These are phyloP conservation scores for Leptinotarsa rubiginosa DNA, from an alignment of 2,888 invertebrate genomes.

Conservation along the genomic window DNA sequence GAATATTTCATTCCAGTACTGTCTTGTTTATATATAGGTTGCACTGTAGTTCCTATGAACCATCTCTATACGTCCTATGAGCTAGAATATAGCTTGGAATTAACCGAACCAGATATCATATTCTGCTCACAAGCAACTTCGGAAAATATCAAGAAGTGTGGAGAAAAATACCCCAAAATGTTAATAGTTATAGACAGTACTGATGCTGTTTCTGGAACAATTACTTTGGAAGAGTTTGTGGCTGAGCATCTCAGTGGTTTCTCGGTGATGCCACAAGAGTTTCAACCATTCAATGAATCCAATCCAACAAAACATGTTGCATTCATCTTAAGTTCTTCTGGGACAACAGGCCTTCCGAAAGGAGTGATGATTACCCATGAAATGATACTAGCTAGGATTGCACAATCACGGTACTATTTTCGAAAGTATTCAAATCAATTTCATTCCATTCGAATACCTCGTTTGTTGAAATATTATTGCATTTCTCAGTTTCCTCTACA, in stretches of 20 bases:
- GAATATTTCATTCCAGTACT: conserved; percentile 52
- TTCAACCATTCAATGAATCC: conserved; percentile 43
- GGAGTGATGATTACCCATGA: conserved; percentile 74
- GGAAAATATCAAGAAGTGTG: conserved; percentile 68
- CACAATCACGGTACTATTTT: conserved; percentile 36
- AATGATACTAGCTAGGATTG: conserved; percentile 60
- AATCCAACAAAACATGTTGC: conserved; percentile 54
- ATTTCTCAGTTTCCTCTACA: no score
- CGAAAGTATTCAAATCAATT: no score
- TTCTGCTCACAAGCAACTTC: conserved; percentile 74
- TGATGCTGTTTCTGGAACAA: neutral
- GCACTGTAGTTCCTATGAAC: conserved; percentile 53
- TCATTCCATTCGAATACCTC: no score
- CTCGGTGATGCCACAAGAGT: conserved; percentile 1
- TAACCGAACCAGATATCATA: conserved; percentile 75
- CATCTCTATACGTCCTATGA: conserved; percentile 44
- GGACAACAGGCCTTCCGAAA: conserved; percentile 78
- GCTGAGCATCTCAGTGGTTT: neutral
- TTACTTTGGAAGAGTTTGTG: neutral
- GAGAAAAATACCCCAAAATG: neutral
- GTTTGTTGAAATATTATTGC: no score
- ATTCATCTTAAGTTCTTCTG: conserved; percentile 73
- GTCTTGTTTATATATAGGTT: conserved; percentile 55
- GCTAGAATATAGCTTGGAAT: conserved; percentile 69
- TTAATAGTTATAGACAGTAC: neutral